Conservation (phyloP, 2,113 vertebrate species). For the Butorides virescens region DNA sequence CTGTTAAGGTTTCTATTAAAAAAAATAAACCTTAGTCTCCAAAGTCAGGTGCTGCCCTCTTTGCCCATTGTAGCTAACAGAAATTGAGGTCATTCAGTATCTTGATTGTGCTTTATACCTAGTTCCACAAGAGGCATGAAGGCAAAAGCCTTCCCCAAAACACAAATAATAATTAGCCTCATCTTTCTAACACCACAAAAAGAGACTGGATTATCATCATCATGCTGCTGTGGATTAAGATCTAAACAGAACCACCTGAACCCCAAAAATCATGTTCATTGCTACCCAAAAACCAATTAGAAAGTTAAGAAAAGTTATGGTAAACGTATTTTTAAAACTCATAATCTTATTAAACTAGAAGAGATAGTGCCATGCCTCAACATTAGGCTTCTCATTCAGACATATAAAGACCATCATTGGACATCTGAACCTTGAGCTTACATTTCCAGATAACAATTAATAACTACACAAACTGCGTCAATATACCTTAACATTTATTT, state of each 20-base stretch:
- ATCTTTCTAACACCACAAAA: background rate
- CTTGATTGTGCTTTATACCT: background rate
- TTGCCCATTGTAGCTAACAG: background rate
- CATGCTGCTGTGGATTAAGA: background rate
- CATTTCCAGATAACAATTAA: background rate
- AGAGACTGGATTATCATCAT: background rate
- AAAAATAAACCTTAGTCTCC: background rate
- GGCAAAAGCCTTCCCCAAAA: background rate
- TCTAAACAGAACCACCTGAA: background rate
- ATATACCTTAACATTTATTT: background rate
- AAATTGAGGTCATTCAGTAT: background rate
- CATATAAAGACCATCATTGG: background rate
- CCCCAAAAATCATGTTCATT: background rate
- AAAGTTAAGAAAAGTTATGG: background rate
- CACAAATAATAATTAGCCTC: background rate
- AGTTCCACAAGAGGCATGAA: background rate
- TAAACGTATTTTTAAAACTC: background rate
- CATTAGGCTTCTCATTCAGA: background rate
- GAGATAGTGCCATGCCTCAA: background rate
- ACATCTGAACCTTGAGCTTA: background rate
- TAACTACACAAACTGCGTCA: background rate
- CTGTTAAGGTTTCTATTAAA: background rate
- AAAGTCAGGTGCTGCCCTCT: background rate
- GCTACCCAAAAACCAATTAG: background rate
- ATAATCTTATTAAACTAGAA: background rate